Evolutionary conservation across 2,113 vertebrate genomes (phyloP).

Genomic region (Bubo bubo): DNA sequence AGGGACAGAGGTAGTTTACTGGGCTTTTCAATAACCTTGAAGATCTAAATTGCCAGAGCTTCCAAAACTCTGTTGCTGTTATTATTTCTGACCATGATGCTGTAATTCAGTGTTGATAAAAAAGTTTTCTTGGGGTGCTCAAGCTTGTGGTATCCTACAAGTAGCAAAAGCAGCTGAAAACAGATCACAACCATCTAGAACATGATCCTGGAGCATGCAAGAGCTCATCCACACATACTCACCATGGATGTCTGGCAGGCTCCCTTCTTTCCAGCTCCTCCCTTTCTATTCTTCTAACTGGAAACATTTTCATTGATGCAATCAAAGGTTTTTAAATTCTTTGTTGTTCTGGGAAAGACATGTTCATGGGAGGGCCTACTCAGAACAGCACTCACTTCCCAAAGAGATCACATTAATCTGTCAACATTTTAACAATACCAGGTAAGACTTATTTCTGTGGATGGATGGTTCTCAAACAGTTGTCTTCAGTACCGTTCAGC

Average conservation of each 20-base stretch:
- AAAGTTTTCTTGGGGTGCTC: neutral
- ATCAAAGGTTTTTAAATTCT: neutral
- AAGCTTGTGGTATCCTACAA: neutral
- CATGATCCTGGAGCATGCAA: neutral
- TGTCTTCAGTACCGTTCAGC: neutral
- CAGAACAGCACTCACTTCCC: neutral
- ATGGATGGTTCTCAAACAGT: neutral
- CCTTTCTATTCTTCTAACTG: neutral
- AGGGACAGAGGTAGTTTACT: neutral
- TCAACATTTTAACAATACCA: neutral
- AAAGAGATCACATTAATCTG: neutral
- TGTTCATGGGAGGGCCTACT: neutral
- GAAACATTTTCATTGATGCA: neutral
- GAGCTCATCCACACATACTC: neutral
- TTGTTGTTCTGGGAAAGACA: neutral
- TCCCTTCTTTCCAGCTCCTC: neutral
- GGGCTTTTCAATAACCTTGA: neutral
- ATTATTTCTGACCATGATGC: neutral
- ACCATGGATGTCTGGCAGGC: rapidly evolving
- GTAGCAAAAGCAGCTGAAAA: neutral
- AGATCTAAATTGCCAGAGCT: neutral
- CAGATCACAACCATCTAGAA: neutral
- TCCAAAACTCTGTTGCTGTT: neutral
- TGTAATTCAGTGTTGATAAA: neutral
- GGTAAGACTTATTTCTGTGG: neutral